Evolutionary conservation across 2,888 invertebrate species (phyloP).

Genomic region (Lamproptera curius): DNA sequence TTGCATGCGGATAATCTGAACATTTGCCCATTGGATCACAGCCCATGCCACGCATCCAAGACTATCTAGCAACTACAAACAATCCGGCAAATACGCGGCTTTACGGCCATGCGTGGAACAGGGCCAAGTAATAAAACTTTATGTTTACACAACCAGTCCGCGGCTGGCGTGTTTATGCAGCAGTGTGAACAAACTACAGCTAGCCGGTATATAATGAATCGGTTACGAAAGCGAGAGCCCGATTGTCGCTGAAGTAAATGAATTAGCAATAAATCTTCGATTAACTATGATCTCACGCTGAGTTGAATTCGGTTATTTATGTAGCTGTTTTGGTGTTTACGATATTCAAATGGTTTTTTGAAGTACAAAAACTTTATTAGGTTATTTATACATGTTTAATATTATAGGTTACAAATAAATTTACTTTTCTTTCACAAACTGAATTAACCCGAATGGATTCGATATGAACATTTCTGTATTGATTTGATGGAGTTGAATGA

Average conservation of each 20-base stretch:
- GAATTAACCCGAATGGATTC: constrained; percentile 41
- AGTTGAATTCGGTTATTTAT: no score
- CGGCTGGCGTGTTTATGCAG: constrained; percentile 59
- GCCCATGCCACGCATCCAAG: constrained; percentile 31
- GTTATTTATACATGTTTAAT: no score
- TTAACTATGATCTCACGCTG: background rate
- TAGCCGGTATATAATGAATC: constrained; percentile 37
- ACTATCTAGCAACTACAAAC: constrained; percentile 47
- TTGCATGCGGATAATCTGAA: constrained; percentile 17
- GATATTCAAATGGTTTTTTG: no score
- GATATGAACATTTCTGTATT: constrained; percentile 46
- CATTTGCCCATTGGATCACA: constrained; percentile 26
- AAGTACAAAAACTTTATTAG: no score
- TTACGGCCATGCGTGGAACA: constrained; percentile 72
- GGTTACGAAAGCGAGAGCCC: constrained; percentile 32
- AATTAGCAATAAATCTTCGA: constrained; percentile 20
- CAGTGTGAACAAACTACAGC: constrained; percentile 37
- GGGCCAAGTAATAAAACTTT: constrained; percentile 76
- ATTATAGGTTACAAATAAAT: no score
- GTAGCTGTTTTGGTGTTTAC: no score
- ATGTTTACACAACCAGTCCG: constrained; percentile 69
- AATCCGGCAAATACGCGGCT: constrained; percentile 62
- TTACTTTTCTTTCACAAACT: no score
- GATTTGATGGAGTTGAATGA: constrained; percentile 36
- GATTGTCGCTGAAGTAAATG: constrained; percentile 27